A percentile compares a stretch with the other conserved stretches of the same genome.
These are phyloP conservation scores for Gymnobelideus leadbeateri DNA, from an alignment of 2,113 vertebrate species.

Conservation along the genomic window DNA sequence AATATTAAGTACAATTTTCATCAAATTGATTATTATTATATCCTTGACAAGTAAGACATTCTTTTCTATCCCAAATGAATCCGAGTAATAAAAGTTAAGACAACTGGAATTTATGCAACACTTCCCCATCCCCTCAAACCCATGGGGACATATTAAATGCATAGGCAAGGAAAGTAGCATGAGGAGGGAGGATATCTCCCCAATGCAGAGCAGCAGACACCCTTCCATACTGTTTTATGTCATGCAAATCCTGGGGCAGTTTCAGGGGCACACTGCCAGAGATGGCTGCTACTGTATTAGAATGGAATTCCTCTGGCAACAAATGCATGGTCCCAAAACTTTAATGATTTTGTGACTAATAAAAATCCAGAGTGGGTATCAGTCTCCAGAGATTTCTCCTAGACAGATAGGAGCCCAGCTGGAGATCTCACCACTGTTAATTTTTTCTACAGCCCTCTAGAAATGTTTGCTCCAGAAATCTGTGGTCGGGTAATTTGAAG, in stretches of 20 bases:
- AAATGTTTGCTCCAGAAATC: neutral
- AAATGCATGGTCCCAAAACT: neutral
- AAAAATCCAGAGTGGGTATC: neutral
- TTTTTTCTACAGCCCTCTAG: neutral
- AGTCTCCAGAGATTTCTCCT: slow-evolving; percentile 20
- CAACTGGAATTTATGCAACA: neutral
- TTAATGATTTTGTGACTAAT: neutral
- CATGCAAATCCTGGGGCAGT: neutral
- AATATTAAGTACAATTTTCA: slow-evolving; percentile 11
- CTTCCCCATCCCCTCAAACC: neutral
- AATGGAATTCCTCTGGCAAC: slow-evolving; percentile 9
- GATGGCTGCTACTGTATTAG: neutral
- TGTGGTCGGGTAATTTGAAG: neutral
- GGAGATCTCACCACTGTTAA: neutral
- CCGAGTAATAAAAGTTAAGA: slow-evolving; percentile 26
- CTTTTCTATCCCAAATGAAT: slow-evolving; percentile 1
- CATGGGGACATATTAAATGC: neutral
- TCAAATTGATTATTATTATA: slow-evolving; percentile 6
- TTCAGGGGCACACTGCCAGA: neutral
- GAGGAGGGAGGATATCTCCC: neutral
- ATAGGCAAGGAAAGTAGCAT: neutral
- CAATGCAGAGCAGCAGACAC: neutral
- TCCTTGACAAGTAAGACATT: neutral
- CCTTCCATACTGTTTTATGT: neutral
- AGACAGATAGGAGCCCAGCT: neutral